Percentiles rank a stretch among this genome's conserved stretches.
Conservation (phyloP, 2,888 invertebrate genomes). For the Drosophila demipolita region DNA sequence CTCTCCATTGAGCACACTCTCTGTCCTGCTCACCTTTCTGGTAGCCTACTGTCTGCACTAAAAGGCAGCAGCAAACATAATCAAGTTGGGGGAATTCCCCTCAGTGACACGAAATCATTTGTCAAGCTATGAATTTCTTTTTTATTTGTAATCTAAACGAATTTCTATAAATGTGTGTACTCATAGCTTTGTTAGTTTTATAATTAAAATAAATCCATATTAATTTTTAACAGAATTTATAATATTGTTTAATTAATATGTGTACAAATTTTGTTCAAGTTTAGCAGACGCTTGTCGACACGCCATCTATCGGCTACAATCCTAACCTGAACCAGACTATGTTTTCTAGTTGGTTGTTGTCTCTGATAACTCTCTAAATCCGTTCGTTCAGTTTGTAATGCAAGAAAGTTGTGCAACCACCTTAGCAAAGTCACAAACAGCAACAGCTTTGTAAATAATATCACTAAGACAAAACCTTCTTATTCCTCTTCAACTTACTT, state of each 20-base stretch:
- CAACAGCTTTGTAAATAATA: neutral
- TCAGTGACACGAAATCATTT: conserved; percentile 31
- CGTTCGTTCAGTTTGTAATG: neutral
- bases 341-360: neutral
- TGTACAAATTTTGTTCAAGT: neutral
- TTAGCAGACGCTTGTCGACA: neutral
- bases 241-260: neutral
- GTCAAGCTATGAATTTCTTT: conserved; percentile 5
- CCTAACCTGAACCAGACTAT: neutral
- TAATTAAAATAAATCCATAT: conserved; percentile 33
- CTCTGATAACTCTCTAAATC: neutral
- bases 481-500: too few relatives aligned
- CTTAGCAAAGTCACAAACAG: neutral
- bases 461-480: too few relatives aligned
- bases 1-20: conserved; percentile 49
- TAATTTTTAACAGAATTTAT: neutral
- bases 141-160: conserved; percentile 56
- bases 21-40: conserved; percentile 64
- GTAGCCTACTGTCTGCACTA: conserved; percentile 70
- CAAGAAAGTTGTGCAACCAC: neutral
- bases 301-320: neutral
- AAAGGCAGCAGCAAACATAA: neutral
- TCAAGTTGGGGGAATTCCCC: too few relatives aligned
- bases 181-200: conserved; percentile 58
- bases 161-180: conserved; percentile 53